phyloP scores from a whole-genome alignment of 2,888 invertebrate genomes.

The Neria commutata region DNA sequence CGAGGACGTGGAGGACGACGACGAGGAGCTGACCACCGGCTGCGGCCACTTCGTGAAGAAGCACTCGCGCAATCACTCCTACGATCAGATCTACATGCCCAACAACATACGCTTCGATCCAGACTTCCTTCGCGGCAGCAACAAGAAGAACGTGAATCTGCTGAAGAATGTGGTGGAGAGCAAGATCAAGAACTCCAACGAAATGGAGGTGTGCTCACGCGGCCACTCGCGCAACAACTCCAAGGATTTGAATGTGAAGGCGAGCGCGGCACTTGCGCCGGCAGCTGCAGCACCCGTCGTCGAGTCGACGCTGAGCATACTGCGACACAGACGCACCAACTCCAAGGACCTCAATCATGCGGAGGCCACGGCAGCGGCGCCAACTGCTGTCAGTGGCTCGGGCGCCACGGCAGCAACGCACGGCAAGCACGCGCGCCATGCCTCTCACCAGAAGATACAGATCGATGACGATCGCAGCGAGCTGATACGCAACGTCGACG shows the following conservation, averaged over 20 bases:
- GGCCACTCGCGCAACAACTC: slow-evolving; percentile 66
- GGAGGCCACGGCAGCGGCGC: slow-evolving; percentile 11
- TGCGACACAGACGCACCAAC: slow-evolving; percentile 69
- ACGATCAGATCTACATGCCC: slow-evolving; percentile 62
- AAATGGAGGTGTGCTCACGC: slow-evolving; percentile 48
- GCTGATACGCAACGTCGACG: slow-evolving; percentile 40
- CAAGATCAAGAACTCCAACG: slow-evolving; percentile 60
- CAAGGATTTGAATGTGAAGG: slow-evolving; percentile 56
- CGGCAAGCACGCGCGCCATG: slow-evolving; percentile 47
- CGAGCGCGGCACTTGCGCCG: slow-evolving; percentile 44
- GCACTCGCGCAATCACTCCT: slow-evolving; percentile 62
- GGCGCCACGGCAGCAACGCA: slow-evolving; percentile 17
- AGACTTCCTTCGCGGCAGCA: slow-evolving; percentile 53
- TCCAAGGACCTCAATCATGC: slow-evolving; percentile 64
- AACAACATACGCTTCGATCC: slow-evolving; percentile 62
- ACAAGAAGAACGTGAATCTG: slow-evolving; percentile 58
- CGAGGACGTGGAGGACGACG: slow-evolving; percentile 52
- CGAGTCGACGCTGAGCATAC: slow-evolving; percentile 49
- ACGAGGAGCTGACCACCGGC: slow-evolving; percentile 56
- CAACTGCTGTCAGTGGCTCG: slow-evolving; percentile 12
- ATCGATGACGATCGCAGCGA: slow-evolving; percentile 60
- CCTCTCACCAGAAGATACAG: slow-evolving; percentile 59
- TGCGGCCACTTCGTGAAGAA: slow-evolving; percentile 60
- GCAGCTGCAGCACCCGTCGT: slow-evolving; percentile 29
- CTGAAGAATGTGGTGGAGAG: slow-evolving; percentile 57